Percentiles rank a stretch among this genome's conserved stretches.
Conservation (phyloP, 2,797 vertebrate species). For the Xerus rutilus region DNA sequence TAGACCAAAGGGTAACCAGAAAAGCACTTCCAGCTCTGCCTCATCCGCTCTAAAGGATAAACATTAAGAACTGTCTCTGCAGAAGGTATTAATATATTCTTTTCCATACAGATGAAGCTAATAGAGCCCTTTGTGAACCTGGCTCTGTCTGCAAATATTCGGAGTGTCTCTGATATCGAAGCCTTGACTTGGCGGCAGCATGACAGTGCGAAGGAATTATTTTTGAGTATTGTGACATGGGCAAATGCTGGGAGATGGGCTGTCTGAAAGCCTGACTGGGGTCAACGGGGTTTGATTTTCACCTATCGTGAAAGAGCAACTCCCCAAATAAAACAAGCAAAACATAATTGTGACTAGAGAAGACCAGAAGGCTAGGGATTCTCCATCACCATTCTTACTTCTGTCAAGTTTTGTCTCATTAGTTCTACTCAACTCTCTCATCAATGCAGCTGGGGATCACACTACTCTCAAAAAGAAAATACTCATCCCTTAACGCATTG, state of each 20-base stretch:
- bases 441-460: background rate
- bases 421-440: background rate
- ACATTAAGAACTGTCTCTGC: background rate
- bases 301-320: background rate
- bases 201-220: background rate
- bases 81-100: background rate
- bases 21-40: background rate
- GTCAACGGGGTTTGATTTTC: constrained; percentile 28
- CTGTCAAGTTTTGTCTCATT: background rate
- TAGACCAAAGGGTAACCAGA: constrained; percentile 34
- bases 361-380: background rate
- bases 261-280: constrained; percentile 41
- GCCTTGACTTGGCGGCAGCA: background rate
- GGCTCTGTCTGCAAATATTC: background rate
- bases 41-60: constrained; percentile 18
- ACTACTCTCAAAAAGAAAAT: background rate
- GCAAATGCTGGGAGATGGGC: constrained; percentile 17
- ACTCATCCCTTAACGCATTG: background rate
- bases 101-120: background rate
- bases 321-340: constrained; percentile 6
- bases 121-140: background rate
- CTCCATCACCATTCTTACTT: background rate
- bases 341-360: background rate
- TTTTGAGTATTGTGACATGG: constrained; percentile 19
- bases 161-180: background rate